These are phyloP conservation scores for Typhlichthys eigenmanni DNA, from an alignment of 2,797 vertebrate genomes.

Conservation along the genomic window DNA sequence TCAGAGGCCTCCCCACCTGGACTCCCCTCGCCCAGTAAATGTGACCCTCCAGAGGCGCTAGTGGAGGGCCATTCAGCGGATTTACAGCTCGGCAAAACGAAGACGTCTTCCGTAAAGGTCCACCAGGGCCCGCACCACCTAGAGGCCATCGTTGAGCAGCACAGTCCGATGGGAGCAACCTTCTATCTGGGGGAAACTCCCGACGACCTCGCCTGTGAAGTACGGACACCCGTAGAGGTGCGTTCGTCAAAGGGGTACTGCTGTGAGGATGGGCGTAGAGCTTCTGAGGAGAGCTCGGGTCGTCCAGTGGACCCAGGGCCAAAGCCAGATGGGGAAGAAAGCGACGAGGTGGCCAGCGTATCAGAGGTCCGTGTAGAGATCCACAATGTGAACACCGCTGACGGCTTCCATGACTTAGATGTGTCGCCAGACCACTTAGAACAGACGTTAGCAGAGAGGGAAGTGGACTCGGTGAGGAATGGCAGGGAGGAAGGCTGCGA, in stretches of 20 bases:
- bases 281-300: background rate
- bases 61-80: constrained; percentile 8
- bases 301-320: background rate
- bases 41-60: constrained; percentile 22
- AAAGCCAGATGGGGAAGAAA: too few species aligned
- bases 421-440: constrained; percentile 9
- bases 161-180: background rate
- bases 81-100: constrained; percentile 6
- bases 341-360: too few species aligned
- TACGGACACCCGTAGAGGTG: constrained; percentile 60
- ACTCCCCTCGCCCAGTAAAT: constrained; percentile 4
- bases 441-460: background rate
- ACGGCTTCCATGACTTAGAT: background rate
- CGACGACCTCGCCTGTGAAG: constrained; percentile 6
- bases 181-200: constrained; percentile 52
- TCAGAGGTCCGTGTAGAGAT: too few species aligned
- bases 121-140: constrained; percentile 46
- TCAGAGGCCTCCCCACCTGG: constrained; percentile 2
- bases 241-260: constrained; percentile 40
- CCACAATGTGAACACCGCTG: too few species aligned
- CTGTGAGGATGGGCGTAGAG: constrained; percentile 15
- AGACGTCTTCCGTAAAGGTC: constrained; percentile 33
- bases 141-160: constrained; percentile 47
- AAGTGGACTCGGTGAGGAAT: background rate
- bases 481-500: constrained; percentile 11